These are phyloP conservation scores for Euschistus heros DNA, from an alignment of 1,140 invertebrate species.

Conservation along the genomic window DNA sequence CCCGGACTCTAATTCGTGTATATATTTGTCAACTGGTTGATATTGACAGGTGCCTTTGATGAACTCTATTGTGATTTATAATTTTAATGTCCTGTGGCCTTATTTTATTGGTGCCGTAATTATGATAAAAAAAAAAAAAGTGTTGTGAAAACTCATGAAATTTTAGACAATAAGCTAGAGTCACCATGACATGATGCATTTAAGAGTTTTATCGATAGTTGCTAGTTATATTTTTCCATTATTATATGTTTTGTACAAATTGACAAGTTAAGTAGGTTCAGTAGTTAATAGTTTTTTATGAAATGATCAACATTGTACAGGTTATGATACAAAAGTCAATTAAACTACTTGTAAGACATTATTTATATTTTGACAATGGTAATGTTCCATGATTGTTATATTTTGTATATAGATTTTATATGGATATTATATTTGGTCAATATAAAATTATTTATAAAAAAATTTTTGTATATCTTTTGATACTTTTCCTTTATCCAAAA, in stretches of 20 bases:
- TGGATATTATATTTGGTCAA: constrained; percentile 26
- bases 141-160: constrained; percentile 8
- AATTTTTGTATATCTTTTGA: background rate
- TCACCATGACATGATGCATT: constrained; percentile 4
- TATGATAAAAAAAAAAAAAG: no score
- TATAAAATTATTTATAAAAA: constrained; percentile 27
- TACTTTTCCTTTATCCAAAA: background rate
- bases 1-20: no score
- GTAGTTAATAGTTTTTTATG: constrained; percentile 19
- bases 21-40: background rate
- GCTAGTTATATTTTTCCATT: constrained; percentile 15
- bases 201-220: background rate
- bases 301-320: constrained; percentile 17
- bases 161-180: constrained; percentile 10
- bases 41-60: constrained; percentile 10
- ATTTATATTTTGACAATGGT: constrained; percentile 24
- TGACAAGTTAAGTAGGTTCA: constrained; percentile 18
- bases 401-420: constrained; percentile 27
- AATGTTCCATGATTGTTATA: constrained; percentile 25
- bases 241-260: constrained; percentile 22
- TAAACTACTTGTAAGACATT: constrained; percentile 22
- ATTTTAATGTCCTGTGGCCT: constrained; percentile 5
- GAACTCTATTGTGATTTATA: constrained; percentile 7
- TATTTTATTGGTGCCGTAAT: constrained; percentile 6
- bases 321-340: constrained; percentile 22